Evolutionary conservation across 2,888 invertebrate species (phyloP), one percentile per base, ranked within the genome.

Genomic region (Stegana nigrithorax): DNA sequence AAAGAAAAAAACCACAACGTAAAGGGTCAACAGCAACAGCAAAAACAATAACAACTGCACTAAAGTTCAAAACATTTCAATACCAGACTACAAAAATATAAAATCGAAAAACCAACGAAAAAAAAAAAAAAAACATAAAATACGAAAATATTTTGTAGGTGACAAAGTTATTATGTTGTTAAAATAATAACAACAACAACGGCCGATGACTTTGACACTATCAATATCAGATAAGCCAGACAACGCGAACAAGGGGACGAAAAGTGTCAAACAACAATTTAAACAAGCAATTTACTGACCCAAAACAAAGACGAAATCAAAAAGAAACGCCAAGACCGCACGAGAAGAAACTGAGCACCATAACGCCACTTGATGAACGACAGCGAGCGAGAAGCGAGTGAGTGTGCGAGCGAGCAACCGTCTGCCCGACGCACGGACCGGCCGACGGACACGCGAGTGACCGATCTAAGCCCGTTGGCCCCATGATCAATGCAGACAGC

Each of bases 111-210:
- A n/a, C 39, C 10, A 56, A 56, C 36, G 21, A 57, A 19, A 21
- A 25, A 7, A 27, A 55, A 32, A 27, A 26, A 29, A 23, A 51
- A 25, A 1, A 26, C 19, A 57, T 5, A 19, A 23, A 65, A 77
- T 73, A 77, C n/a, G 60, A 67, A 59, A 69, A 81, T 75, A 80
- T 81, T 73, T 80, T 79, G 73, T 78, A 83, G 83, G 81, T 81
- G 81, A 81, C 81, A 81, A 81, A 81, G 73, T 82, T 81, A 82
- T 81, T 79, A 79, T 71, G 63, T 10, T 60, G 42, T 60, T 47
- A 55, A 58, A 62, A 53, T 32, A 57, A 61, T 57, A 36, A 51
- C 8, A 55, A 36, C 21, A 60, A 64, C 44, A 66, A 68, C 65
- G 68, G 70, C 64, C n/a, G n/a, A n/a, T n/a, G 14, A 47, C 23